Conservation (phyloP, 2,888 invertebrate genomes). For the Boloria selene region DNA sequence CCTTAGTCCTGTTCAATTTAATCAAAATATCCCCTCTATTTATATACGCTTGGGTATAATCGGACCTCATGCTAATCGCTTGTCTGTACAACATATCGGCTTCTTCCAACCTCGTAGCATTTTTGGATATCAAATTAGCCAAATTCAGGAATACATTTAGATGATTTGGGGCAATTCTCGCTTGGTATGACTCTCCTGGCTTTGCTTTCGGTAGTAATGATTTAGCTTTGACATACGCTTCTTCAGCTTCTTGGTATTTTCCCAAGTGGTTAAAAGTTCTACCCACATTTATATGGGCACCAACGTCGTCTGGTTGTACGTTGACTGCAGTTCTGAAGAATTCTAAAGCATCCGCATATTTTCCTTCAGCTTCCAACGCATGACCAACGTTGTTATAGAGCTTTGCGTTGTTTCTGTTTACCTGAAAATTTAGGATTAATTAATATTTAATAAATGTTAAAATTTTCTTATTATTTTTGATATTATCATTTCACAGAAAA, state of each 20-base stretch:
- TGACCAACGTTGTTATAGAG: slow-evolving; percentile 98
- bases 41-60: slow-evolving; percentile 97
- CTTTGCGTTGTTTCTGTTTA: slow-evolving; percentile 96
- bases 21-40: slow-evolving; percentile 98
- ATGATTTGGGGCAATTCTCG: slow-evolving; percentile 97
- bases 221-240: slow-evolving; percentile 95
- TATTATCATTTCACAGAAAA: no score
- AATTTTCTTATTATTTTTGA: no score
- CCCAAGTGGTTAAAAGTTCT: slow-evolving; percentile 96
- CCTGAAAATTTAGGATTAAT: slow-evolving; percentile 65
- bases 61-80: slow-evolving; percentile 98
- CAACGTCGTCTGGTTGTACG: slow-evolving; percentile 97
- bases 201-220: slow-evolving; percentile 94
- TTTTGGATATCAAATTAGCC: slow-evolving; percentile 96
- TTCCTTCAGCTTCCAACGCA: slow-evolving; percentile 90
- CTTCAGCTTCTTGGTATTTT: slow-evolving; percentile 89
- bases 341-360: slow-evolving; percentile 89
- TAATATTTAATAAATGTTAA: no score
- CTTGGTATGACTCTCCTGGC: slow-evolving; percentile 96
- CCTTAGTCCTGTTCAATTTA: slow-evolving; percentile 95
- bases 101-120: slow-evolving; percentile 94
- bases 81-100: slow-evolving; percentile 96
- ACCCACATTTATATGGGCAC: slow-evolving; percentile 98
- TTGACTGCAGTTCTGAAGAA: slow-evolving; percentile 96
- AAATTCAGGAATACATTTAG: slow-evolving; percentile 97